A percentile compares a stretch with the other conserved stretches of the same genome.
Evolutionary conservation across 2,113 vertebrate species (phyloP).

Genomic region (Psophia crepitans): DNA sequence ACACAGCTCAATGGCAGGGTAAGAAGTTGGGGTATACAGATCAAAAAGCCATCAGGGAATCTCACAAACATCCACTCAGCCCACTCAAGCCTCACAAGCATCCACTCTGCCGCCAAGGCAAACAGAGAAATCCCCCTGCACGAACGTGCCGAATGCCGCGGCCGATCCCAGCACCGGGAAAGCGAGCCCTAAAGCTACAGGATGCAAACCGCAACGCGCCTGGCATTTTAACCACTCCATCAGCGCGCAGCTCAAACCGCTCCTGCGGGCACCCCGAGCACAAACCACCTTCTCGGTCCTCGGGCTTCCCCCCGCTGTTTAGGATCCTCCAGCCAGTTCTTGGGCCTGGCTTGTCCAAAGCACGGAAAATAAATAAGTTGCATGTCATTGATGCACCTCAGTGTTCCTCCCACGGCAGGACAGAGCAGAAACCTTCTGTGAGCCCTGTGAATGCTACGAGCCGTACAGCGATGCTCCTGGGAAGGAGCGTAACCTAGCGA

Average conservation of each 20-base stretch:
- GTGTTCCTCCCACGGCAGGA: background rate
- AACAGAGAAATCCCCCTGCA: background rate
- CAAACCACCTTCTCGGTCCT: background rate
- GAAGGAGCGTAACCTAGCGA: background rate
- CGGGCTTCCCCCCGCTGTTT: rapidly evolving
- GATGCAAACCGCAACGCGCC: background rate
- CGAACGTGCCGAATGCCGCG: rapidly evolving
- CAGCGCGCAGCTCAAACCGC: background rate
- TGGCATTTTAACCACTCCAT: background rate
- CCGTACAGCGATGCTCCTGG: background rate
- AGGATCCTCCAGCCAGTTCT: background rate
- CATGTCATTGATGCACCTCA: background rate
- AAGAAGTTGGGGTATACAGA: background rate
- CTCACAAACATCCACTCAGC: background rate
- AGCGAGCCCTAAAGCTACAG: background rate
- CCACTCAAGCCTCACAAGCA: background rate
- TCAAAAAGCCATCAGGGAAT: background rate
- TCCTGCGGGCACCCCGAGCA: background rate
- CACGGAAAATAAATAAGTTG: background rate
- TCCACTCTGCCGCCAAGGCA: background rate
- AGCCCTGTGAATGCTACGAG: background rate
- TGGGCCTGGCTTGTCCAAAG: background rate
- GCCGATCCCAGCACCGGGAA: background rate
- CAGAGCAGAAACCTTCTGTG: background rate
- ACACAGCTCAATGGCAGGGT: background rate